phyloP scores from a whole-genome alignment of 2,888 invertebrate genomes.

The Diarsia dahlii region DNA sequence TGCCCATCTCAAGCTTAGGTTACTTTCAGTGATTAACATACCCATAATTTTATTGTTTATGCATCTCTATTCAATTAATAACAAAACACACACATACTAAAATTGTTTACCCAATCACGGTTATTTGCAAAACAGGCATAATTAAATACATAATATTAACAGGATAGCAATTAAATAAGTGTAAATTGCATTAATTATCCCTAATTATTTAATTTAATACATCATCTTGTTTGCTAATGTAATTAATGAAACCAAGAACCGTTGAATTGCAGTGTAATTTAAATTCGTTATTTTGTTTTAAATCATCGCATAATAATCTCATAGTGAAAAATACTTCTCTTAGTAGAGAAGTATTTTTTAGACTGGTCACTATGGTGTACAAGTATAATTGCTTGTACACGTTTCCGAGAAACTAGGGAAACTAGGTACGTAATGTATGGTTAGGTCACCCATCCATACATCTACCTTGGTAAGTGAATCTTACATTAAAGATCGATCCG shows the following conservation, averaged over 20 bases:
- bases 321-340: too few relatives aligned
- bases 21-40: not conserved
- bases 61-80: not conserved
- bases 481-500: not conserved
- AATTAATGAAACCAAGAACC: conserved; percentile 18
- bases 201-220: conserved; percentile 30
- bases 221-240: conserved; percentile 39
- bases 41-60: too few relatives aligned
- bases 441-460: too few relatives aligned
- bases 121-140: conserved; percentile 6
- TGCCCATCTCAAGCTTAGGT: too few relatives aligned
- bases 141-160: conserved; percentile 3
- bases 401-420: too few relatives aligned
- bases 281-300: not conserved
- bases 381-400: too few relatives aligned
- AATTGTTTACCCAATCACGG: conserved; percentile 13
- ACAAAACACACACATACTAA: not conserved
- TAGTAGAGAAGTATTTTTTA: too few relatives aligned
- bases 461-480: too few relatives aligned
- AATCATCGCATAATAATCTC: not conserved
- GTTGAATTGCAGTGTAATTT: not conserved
- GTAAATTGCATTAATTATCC: conserved; percentile 11
- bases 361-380: too few relatives aligned
- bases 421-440: too few relatives aligned
- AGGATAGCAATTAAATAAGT: not conserved